A percentile compares a stretch with the other conserved stretches of the same genome.
Evolutionary conservation across 2,113 vertebrate genomes (phyloP).

Genomic region (Atlantisia rogersi): DNA sequence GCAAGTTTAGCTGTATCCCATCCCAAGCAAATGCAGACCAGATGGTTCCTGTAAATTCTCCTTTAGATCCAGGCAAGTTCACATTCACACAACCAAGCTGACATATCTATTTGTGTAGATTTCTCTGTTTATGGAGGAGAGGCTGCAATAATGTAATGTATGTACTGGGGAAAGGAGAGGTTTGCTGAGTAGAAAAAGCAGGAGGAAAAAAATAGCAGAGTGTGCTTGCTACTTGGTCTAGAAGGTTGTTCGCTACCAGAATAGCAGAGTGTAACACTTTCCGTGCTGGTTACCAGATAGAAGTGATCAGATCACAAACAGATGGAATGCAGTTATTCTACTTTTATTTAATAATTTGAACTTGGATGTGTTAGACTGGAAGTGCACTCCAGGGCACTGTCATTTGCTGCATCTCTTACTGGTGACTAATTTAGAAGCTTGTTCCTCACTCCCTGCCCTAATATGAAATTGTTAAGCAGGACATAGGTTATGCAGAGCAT

Average conservation of each 20-base stretch:
- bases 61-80: slow-evolving; percentile 47
- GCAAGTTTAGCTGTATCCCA: slow-evolving; percentile 15
- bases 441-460: background rate
- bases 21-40: slow-evolving; percentile 42
- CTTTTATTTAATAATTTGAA: slow-evolving; percentile 37
- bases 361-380: background rate
- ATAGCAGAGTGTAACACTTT: background rate
- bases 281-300: background rate
- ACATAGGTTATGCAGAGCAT: accelerated
- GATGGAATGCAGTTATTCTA: background rate
- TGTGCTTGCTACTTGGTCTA: background rate
- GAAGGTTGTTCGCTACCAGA: background rate
- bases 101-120: slow-evolving; percentile 26
- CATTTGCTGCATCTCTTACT: slow-evolving; percentile 21
- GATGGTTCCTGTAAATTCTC: slow-evolving; percentile 62
- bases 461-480: background rate
- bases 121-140: slow-evolving; percentile 34
- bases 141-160: background rate
- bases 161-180: background rate
- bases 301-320: background rate
- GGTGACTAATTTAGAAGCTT: background rate
- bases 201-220: background rate
- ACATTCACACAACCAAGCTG: slow-evolving; percentile 39
- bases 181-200: slow-evolving; percentile 1
- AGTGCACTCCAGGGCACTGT: background rate